Evolutionary conservation across 2,797 vertebrate genomes (phyloP).

Genomic region (Artibeus jamaicensis): DNA sequence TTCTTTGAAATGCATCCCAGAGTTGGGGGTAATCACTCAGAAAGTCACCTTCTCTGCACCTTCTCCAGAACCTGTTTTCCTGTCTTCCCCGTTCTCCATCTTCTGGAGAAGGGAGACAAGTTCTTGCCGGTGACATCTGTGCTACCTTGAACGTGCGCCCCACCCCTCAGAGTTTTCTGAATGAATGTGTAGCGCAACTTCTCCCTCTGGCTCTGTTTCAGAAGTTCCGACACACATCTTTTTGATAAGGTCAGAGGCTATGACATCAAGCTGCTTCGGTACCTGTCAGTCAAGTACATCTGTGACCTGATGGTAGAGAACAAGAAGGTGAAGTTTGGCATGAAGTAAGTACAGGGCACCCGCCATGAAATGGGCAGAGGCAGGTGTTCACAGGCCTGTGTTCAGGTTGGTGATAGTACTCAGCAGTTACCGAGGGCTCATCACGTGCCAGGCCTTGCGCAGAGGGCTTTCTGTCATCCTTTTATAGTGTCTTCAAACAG

Average conservation of each 20-base stretch:
- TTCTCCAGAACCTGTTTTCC: not conserved
- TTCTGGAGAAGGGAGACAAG: not conserved
- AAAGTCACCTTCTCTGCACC: constrained; percentile 51
- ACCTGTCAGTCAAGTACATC: constrained; percentile 96
- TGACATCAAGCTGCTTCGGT: constrained; percentile 96
- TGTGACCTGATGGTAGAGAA: constrained; percentile 99
- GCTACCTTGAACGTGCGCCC: not conserved
- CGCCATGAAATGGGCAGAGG: not conserved
- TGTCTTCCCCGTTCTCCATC: not conserved
- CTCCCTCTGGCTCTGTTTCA: constrained; percentile 72
- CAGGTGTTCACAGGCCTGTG: not conserved
- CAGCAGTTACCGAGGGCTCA: not conserved
- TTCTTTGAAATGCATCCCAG: constrained; percentile 56
- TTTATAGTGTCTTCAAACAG: not conserved
- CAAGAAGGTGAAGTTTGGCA: constrained; percentile 99
- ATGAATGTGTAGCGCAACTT: not conserved
- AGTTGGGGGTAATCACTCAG: constrained; percentile 43
- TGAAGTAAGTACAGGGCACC: constrained; percentile 90
- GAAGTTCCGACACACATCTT: constrained; percentile 95
- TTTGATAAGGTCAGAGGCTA: constrained; percentile 98
- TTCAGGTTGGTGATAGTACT: not conserved
- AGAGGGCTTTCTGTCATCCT: not conserved
- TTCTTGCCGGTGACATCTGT: not conserved
- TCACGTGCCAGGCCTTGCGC: not conserved
- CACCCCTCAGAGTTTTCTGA: not conserved